These are phyloP conservation scores for Onthophagus sagittarius DNA, from an alignment of 2,888 invertebrate genomes.

Conservation along the genomic window DNA sequence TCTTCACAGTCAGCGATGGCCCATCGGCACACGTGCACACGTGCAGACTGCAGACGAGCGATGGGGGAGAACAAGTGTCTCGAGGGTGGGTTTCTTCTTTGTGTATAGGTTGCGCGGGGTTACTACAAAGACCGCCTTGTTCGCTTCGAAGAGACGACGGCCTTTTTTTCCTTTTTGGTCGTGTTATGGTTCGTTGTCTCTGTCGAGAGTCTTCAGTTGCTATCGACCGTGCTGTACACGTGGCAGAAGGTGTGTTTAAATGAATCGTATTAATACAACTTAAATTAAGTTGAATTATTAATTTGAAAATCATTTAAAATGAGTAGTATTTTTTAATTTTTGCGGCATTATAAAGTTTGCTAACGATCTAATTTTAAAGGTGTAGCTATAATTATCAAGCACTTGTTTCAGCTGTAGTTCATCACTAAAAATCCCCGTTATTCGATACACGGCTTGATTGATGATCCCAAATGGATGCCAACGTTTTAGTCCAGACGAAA, in stretches of 20 bases:
- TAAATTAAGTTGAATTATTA: background rate
- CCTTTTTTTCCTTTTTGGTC: background rate
- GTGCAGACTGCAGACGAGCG: slow-evolving; percentile 30
- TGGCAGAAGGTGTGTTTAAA: slow-evolving; percentile 3
- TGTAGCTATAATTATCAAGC: background rate
- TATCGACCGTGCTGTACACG: slow-evolving; percentile 7
- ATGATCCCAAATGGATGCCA: slow-evolving; percentile 18
- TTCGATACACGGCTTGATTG: slow-evolving; percentile 22
- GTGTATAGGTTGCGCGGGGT: slow-evolving; percentile 2
- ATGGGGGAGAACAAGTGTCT: slow-evolving; percentile 28
- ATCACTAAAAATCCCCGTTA: slow-evolving; percentile 5
- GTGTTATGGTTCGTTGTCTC: slow-evolving; percentile 3
- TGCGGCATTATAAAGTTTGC: background rate
- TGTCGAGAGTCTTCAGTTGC: background rate
- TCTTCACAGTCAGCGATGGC: slow-evolving; percentile 31
- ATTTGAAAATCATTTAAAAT: background rate
- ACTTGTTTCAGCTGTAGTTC: background rate
- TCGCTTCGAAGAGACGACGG: background rate
- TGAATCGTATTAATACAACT: background rate
- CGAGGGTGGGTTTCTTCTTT: slow-evolving; percentile 25
- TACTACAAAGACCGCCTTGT: slow-evolving; percentile 10
- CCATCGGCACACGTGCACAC: slow-evolving; percentile 38
- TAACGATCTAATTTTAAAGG: background rate
- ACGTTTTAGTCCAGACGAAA: background rate
- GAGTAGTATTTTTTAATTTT: background rate